Conservation (phyloP, 2,797 vertebrate species). For the Danio kyathit region DNA sequence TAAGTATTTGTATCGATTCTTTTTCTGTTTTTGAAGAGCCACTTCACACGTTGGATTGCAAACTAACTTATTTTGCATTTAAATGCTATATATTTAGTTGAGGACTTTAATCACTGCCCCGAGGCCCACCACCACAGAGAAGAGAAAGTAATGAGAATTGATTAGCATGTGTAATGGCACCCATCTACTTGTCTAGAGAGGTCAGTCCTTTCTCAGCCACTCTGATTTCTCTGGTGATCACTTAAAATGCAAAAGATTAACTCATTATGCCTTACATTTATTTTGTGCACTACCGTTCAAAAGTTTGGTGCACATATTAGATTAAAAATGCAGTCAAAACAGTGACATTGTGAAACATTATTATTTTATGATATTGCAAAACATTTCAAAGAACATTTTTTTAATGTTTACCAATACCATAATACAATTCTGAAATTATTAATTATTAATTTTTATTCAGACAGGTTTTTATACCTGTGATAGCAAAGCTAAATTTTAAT, state of each 20-base stretch:
- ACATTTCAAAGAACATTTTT: too few species aligned
- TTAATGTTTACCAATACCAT: too few species aligned
- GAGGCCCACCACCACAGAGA: constrained; percentile 21
- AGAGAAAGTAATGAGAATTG: constrained; percentile 61
- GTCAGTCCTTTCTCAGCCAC: constrained; percentile 48
- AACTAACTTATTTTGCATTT: constrained; percentile 31
- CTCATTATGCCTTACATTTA: not conserved
- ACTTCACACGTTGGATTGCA: constrained; percentile 7
- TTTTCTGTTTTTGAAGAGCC: constrained; percentile 9
- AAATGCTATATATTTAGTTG: constrained; percentile 9
- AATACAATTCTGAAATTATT: too few species aligned
- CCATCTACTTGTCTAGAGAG: constrained; percentile 52
- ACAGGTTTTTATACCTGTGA: too few species aligned
- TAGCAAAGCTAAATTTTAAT: too few species aligned
- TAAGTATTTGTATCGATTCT: constrained; percentile 1
- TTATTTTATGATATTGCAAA: not conserved
- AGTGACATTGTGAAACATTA: too few species aligned
- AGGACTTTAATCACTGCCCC: constrained; percentile 54
- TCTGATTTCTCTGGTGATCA: not conserved
- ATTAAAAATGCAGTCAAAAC: not conserved
- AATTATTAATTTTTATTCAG: too few species aligned
- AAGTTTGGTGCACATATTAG: not conserved
- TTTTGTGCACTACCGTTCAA: not conserved
- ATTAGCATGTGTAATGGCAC: constrained; percentile 57
- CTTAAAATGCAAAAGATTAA: not conserved